Base-by-base conservation (phyloP, 2,888 invertebrate genomes). In the Perdita meconis region DNA sequence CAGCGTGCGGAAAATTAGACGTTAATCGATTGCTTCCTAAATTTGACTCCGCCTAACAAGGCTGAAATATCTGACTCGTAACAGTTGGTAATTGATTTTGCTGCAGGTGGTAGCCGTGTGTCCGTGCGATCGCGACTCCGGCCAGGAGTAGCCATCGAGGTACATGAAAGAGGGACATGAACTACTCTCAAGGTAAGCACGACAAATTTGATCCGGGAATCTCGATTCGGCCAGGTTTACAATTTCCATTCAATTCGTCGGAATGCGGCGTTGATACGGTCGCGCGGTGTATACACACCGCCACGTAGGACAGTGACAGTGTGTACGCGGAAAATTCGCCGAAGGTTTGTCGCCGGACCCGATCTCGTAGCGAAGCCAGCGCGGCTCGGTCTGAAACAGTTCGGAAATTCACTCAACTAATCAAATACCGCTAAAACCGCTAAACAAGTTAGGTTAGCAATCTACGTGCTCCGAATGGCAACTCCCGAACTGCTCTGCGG, bases 131-230 rank as follows among this genome's bases (percentile, higher is more conserved):
- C 81, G 88, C 67, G 85, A 89, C 92, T 91, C 91, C 91, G 88
- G 73, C 81, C 85, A 89, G 91, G 91, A 92, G 91, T 90, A 80
- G 87, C 87, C 82, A 84, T 80, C 86, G 90, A 87, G 85, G 89
- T 92, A 90, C 90, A 92, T 91, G 91, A 92, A 87, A 89, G 89
- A 86, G 86, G 91, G 92, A 90, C 89, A 92, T 92, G 92, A 92
- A 89, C 90, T 92, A 92, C 91, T 89, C 92, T 87, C 91, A 92
- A 90, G 92, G 92, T 92, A 85, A 90, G 86, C 24, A n/a, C 0
- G n/a, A 19, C 30, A 8, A 68, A 40, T 60, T 44, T n/a, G 19
- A 65, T 30, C 8, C 2, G 0, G 16, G 12, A 61, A 30, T 50
- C 8, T 10, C 24, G 8, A 51, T 26, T 50, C 40, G 22, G 36